Conservation (phyloP, 1,140 invertebrate species). For the Meteorus sp. region DNA sequence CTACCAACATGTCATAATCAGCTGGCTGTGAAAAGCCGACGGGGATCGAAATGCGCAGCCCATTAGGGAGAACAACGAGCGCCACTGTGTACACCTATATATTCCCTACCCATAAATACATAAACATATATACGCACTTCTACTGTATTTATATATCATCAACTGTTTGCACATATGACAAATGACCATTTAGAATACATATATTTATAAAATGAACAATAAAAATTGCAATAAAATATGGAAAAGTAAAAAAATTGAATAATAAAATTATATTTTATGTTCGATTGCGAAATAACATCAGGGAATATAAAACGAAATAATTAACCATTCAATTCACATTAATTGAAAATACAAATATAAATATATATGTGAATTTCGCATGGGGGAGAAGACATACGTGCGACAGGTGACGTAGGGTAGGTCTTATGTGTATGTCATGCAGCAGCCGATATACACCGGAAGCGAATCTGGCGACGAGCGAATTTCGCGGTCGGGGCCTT, state of each 20-base stretch:
- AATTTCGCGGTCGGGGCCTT: constrained; percentile 37
- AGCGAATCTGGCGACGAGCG: constrained; percentile 25
- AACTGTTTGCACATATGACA: constrained; percentile 11
- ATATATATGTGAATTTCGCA: not conserved
- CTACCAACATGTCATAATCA: constrained; percentile 57
- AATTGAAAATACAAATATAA: too few relatives aligned
- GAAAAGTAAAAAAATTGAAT: too few relatives aligned
- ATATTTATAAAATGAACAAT: too few relatives aligned
- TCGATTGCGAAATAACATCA: too few relatives aligned
- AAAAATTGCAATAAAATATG: too few relatives aligned
- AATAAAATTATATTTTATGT: too few relatives aligned
- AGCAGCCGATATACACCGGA: constrained; percentile 22
- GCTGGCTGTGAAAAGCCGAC: constrained; percentile 55
- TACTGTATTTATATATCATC: constrained; percentile 3
- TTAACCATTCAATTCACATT: too few relatives aligned
- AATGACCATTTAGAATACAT: not conserved
- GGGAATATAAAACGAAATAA: too few relatives aligned
- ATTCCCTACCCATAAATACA: constrained; percentile 21
- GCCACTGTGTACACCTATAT: constrained; percentile 37
- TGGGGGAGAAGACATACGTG: not conserved
- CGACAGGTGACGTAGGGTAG: constrained; percentile 9
- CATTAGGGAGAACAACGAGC: constrained; percentile 54
- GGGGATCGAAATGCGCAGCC: constrained; percentile 50
- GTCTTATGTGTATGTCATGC: constrained; percentile 1
- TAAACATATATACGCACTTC: not conserved